Evolutionary conservation across 23 tunicate genomes (phyloP), one percentile per base, ranked within the genome.

Genomic region (Phallusia fumigata): DNA sequence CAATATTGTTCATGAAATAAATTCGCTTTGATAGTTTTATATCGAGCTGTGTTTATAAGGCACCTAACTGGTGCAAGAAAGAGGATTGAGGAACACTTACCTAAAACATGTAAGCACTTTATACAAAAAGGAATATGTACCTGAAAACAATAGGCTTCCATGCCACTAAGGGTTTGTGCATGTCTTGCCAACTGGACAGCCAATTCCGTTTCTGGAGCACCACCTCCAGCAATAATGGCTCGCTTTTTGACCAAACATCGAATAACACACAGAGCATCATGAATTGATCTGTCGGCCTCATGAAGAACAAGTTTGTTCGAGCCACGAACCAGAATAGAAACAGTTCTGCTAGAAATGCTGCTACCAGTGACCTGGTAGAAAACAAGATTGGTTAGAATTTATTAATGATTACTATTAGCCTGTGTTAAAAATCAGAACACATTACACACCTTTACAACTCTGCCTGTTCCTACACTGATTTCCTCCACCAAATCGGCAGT

Each of bases 221-320:
- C 99, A 36, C 99, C 99, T 32, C 99, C 99, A 0, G 99, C 96
- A 26, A 96, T 88, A 75, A 95, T 88, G 2, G 97, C 97, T 74
- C 97, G 90, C 81, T 91, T 91, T 50, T 96, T 96, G 21, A 96
- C 99, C 64, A 96, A 77, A 65, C 99, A 96, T 65, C 99, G 84
- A 80, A 96, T 88, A 50, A 96, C 99, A 69, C 99, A 96, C 8
- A 96, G 85, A 36, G 99, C 99, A 80, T 96, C 99, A 73, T 96
- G 99, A 34, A 96, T 47, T 10, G 99, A 96, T 21, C 99, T 87
- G 16, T 96, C 99, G 19, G 99, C 99, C 72, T 96, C 99, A 65
- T 91, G 92, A 18, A 96, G 83, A 21, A 96, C 93, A 52, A 90
- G 84, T 53, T 96, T 91, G 88, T 96, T 96, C 5, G 93, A 88